Base-by-base conservation (phyloP, 2,797 vertebrate genomes). In the Acipenser transmontanus region DNA sequence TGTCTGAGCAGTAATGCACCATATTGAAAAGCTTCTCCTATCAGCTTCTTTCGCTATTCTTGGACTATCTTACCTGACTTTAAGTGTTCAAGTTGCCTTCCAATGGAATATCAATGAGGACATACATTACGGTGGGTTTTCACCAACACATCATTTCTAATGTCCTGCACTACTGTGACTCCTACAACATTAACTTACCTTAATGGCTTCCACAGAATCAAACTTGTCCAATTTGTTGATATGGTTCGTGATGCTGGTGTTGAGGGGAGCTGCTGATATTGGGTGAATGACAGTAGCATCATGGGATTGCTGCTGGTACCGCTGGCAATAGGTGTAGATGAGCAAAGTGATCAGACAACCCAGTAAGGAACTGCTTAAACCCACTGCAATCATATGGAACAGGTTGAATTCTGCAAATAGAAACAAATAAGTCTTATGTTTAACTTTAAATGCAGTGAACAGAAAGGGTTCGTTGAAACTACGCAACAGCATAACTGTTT, bases 171-270 rank as follows among this genome's bases (percentile, higher is more conserved):
- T 34, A 34, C 34, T 4, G 34, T 34, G 34, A 34, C 34, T 34
- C 34, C 34, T 4, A 34, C 34, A 34, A 34, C 66, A 62, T n/a
- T 0, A 47, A 78, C 91, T 79, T 73, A 98, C 96, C 96, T 98
- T 98, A 76, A 98, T 98, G 80, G 96, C 96, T 85, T 98, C 96
- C 78, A 98, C 92, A 0, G 96, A 93, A 84, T 98, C 96, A 0
- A 95, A 98, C 74, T 98, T 98, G 86, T 98, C 96, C 87, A 98
- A 88, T 77, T 98, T 98, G 88, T 98, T 98, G 90, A 98, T 96
- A 81, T 98, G 96, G 82, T 98, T 98, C 70, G 96, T 98, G 80
- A 98, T 95, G 90, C 93, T 97, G 89, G 96, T 97, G 82, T 98
- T 98, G 74, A 98, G 93, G 0, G 95, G 94, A 0, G 91, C 95